Evolutionary conservation across 2,797 vertebrate species (phyloP).

Genomic region (Ara ararauna): DNA sequence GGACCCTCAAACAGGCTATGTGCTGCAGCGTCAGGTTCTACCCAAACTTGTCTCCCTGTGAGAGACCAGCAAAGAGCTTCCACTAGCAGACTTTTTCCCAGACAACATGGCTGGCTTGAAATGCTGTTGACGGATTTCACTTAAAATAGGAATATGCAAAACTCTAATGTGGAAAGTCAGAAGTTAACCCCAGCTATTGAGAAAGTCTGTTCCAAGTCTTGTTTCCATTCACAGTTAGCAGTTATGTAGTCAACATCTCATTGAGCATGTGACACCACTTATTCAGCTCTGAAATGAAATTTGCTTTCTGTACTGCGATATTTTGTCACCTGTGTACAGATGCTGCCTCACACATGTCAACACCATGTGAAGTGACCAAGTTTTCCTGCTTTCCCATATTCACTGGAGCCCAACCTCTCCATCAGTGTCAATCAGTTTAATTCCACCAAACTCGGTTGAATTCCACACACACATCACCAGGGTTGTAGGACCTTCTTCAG

Average conservation of each 20-base stretch:
- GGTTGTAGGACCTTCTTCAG: background rate
- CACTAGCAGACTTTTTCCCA: background rate
- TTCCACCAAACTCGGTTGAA: background rate
- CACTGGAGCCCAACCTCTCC: background rate
- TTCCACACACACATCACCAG: background rate
- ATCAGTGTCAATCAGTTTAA: background rate
- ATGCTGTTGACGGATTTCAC: background rate
- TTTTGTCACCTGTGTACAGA: background rate
- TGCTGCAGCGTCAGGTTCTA: background rate
- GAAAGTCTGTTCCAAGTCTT: background rate
- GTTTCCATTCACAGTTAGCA: background rate
- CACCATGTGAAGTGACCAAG: background rate
- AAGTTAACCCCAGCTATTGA: background rate
- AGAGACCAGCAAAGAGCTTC: background rate
- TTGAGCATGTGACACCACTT: background rate
- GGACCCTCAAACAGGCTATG: background rate
- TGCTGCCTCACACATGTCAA: background rate
- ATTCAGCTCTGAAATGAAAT: background rate
- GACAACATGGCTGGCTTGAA: background rate
- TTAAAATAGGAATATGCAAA: background rate
- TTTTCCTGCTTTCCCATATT: background rate
- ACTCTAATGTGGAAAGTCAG: background rate
- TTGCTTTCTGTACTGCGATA: rapidly evolving
- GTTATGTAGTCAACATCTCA: background rate
- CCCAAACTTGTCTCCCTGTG: background rate